These are phyloP conservation scores for Melinaea menophilus DNA, from an alignment of 2,888 invertebrate species.

Conservation along the genomic window DNA sequence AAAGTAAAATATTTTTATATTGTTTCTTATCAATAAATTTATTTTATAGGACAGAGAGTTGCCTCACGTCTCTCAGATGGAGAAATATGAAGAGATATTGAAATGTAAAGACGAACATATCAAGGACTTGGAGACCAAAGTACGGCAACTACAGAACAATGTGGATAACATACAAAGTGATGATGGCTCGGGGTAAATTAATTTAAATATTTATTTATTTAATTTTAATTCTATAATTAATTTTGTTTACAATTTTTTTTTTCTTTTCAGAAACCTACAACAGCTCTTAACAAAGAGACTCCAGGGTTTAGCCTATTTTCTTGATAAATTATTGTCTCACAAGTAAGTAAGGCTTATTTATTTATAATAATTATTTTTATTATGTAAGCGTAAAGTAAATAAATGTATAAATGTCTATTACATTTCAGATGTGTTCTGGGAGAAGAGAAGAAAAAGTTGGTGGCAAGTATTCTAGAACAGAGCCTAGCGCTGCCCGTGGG, in stretches of 20 bases:
- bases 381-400: not conserved
- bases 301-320: conserved; percentile 81
- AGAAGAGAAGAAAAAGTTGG: conserved; percentile 70
- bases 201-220: conserved; percentile 6
- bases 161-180: conserved; percentile 51
- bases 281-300: conserved; percentile 78
- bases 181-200: conserved; percentile 52
- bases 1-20: not conserved
- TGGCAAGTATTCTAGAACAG: conserved; percentile 71
- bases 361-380: not conserved
- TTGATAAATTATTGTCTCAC: conserved; percentile 80
- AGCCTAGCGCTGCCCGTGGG: conserved; percentile 71
- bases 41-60: conserved; percentile 59
- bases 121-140: conserved; percentile 69
- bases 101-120: conserved; percentile 77
- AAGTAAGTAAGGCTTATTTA: conserved; percentile 63
- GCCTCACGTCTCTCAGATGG: conserved; percentile 62
- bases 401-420: conserved; percentile 13
- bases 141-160: conserved; percentile 61
- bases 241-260: not conserved
- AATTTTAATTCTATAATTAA: conserved; percentile 4
- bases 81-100: conserved; percentile 69
- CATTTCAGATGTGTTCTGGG: conserved; percentile 66
- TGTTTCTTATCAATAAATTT: not conserved
- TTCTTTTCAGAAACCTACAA: conserved; percentile 64